Evolutionary conservation across 2,113 vertebrate genomes (phyloP).

Genomic region (Albula goreensis): DNA sequence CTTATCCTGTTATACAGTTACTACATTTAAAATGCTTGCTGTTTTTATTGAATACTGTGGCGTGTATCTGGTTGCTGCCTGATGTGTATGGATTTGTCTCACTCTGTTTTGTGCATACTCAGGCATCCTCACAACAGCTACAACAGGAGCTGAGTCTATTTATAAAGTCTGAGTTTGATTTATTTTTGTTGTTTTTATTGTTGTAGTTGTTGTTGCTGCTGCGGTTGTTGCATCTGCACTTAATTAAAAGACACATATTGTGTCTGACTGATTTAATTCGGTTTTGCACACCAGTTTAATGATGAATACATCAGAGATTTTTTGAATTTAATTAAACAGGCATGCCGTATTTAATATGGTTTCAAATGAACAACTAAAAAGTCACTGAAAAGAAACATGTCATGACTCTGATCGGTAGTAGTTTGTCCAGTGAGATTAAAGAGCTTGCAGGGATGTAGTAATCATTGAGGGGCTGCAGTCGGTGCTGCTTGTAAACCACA

Average conservation of each 20-base stretch:
- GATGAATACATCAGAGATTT: background rate
- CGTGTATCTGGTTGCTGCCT: background rate
- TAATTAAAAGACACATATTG: conserved; percentile 7
- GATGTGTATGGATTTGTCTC: background rate
- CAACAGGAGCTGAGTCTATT: background rate
- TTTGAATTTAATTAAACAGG: background rate
- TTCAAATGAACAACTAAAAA: background rate
- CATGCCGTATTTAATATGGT: background rate
- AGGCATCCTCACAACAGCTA: background rate
- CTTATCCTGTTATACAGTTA: background rate
- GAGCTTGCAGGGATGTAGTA: background rate
- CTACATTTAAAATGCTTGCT: background rate
- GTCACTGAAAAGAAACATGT: background rate
- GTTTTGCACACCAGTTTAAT: conserved; percentile 6
- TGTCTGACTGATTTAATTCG: conserved; percentile 3
- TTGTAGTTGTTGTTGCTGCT: background rate
- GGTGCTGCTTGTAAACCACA: background rate
- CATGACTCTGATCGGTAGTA: background rate
- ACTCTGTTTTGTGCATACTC: background rate
- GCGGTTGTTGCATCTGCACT: background rate
- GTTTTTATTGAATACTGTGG: background rate
- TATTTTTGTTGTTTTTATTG: background rate
- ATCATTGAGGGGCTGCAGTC: background rate
- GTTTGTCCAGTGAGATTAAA: background rate
- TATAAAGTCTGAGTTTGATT: background rate